These are phyloP conservation scores for Acipenser oxyrinchus DNA, from an alignment of 2,797 vertebrate species.

Conservation along the genomic window DNA sequence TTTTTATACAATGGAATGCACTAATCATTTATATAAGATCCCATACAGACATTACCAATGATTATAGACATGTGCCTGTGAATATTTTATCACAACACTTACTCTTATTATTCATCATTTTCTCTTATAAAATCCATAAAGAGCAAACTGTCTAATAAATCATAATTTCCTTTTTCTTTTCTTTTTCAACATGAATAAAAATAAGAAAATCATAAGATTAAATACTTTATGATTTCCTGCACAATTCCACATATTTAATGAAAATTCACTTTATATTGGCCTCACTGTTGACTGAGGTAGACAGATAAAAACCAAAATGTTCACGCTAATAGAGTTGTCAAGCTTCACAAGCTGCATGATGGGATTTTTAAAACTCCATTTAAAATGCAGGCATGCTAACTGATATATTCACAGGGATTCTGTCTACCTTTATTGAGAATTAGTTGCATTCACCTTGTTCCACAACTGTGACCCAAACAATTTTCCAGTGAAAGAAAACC, in stretches of 20 bases:
- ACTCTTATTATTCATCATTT: neutral
- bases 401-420: constrained; percentile 14
- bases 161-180: constrained; percentile 3
- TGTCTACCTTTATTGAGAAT: neutral
- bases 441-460: constrained; percentile 7
- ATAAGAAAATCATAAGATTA: constrained; percentile 2
- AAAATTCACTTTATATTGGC: constrained; percentile 6
- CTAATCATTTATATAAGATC: no score
- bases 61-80: neutral
- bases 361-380: constrained; percentile 22
- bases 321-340: constrained; percentile 33
- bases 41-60: neutral
- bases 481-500: constrained; percentile 4
- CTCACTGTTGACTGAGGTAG: constrained; percentile 7
- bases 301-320: constrained; percentile 6
- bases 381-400: constrained; percentile 24
- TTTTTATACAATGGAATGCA: no score
- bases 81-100: constrained; percentile 9
- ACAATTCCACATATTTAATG: constrained; percentile 7
- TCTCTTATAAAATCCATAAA: constrained; percentile 7
- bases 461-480: neutral
- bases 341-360: constrained; percentile 21
- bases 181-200: neutral
- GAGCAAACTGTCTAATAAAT: constrained; percentile 7
- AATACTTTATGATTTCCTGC: constrained; percentile 9